Conservation (phyloP, 2,113 vertebrate species). For the Cinclus cinclus region DNA sequence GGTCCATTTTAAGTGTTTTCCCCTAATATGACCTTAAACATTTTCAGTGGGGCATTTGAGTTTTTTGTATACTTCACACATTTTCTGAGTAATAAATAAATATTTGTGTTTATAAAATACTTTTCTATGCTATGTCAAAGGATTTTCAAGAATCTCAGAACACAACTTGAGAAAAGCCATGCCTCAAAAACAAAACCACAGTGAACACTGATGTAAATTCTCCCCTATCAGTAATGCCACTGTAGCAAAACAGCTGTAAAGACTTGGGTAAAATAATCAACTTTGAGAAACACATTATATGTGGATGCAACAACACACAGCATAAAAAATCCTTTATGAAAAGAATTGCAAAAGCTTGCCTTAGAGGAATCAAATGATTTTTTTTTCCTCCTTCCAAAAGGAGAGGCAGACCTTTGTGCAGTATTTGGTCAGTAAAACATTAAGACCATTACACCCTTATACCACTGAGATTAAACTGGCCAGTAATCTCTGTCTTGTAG, state of each 20-base stretch:
- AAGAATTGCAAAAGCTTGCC: neutral
- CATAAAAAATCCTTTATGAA: neutral
- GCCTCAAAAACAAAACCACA: neutral
- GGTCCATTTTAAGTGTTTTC: neutral
- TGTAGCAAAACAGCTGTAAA: neutral
- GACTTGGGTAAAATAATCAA: neutral
- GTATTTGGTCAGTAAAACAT: neutral
- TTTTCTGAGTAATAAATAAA: neutral
- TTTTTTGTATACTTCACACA: neutral
- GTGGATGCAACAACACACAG: neutral
- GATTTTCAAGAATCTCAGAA: neutral
- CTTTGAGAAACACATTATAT: neutral
- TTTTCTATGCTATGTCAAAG: neutral
- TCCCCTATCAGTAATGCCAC: neutral
- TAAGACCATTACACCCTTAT: rapidly evolving
- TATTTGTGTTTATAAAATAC: neutral
- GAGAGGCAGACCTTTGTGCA: neutral
- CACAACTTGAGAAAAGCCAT: neutral
- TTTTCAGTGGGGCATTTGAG: neutral
- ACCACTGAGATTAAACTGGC: neutral
- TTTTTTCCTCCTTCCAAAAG: neutral
- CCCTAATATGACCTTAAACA: neutral
- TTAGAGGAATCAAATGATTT: neutral
- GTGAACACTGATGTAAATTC: neutral
- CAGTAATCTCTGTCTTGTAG: neutral